phyloP scores from a whole-genome alignment of 2,113 vertebrate species.

The Perca fluviatilis region DNA sequence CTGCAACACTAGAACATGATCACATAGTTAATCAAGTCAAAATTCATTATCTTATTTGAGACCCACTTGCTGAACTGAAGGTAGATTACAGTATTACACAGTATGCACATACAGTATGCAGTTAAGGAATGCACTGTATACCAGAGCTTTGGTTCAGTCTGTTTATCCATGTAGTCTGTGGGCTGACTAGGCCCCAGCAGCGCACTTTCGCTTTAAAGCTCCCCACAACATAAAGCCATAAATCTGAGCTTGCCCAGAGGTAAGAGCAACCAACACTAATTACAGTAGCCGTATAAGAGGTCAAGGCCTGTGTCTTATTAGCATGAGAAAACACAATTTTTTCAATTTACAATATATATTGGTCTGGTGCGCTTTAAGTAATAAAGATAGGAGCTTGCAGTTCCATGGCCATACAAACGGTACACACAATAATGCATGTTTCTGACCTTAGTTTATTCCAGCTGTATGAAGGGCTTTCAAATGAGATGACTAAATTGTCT shows the following conservation, averaged over 20 bases:
- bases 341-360: conserved; percentile 74
- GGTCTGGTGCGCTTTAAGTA: conserved; percentile 60
- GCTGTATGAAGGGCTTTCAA: conserved; percentile 32
- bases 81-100: conserved; percentile 13
- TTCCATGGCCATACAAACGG: conserved; percentile 37
- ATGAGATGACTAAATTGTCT: conserved; percentile 36
- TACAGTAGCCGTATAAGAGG: conserved; percentile 80
- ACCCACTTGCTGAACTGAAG: neutral
- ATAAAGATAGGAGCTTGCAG: conserved; percentile 55
- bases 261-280: conserved; percentile 81
- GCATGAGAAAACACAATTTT: conserved; percentile 82
- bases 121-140: neutral
- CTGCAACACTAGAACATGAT: neutral
- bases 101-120: neutral
- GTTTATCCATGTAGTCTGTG: conserved; percentile 52
- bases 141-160: conserved; percentile 27
- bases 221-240: conserved; percentile 78
- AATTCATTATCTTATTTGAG: neutral
- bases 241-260: conserved; percentile 82
- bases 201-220: conserved; percentile 66
- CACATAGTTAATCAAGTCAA: neutral
- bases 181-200: conserved; percentile 38
- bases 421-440: conserved; percentile 26
- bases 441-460: conserved; percentile 21
- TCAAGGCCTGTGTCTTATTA: conserved; percentile 82